Conservation (phyloP, 2,797 vertebrate genomes). For the Sitta carolinensis region DNA sequence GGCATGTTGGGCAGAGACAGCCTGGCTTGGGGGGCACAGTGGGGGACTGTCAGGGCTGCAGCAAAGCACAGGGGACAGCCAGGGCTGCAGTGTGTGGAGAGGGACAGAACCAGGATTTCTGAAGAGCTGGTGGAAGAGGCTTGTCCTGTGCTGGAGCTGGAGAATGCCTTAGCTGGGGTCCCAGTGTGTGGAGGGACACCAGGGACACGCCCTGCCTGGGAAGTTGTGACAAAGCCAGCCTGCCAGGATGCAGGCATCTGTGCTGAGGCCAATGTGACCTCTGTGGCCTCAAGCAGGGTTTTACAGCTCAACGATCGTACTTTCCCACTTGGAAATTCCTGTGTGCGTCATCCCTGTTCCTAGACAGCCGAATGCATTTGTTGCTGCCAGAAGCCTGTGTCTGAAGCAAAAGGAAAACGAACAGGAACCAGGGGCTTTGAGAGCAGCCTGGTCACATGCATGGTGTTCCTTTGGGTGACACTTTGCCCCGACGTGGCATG, state of each 20-base stretch:
- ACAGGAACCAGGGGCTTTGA: background rate
- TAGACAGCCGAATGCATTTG: background rate
- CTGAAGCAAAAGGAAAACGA: background rate
- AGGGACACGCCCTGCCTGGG: background rate
- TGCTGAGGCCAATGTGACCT: background rate
- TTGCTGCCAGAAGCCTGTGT: background rate
- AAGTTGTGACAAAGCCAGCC: background rate
- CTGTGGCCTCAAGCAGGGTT: background rate
- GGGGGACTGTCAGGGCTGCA: background rate
- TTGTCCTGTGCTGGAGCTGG: background rate
- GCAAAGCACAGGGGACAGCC: background rate
- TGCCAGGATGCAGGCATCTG: background rate
- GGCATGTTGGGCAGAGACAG: background rate
- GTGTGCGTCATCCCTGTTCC: background rate
- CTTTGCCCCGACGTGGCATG: accelerated
- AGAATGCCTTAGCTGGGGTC: background rate
- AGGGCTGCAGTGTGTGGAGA: accelerated
- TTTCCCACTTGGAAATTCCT: conserved; percentile 10
- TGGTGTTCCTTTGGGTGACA: background rate
- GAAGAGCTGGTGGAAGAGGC: background rate
- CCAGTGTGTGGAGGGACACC: accelerated
- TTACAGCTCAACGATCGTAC: background rate
- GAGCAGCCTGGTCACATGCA: background rate
- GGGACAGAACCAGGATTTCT: background rate
- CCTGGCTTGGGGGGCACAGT: background rate